Evolutionary conservation across 2,797 vertebrate genomes (phyloP).

Genomic region (Chiroxiphia lanceolata): DNA sequence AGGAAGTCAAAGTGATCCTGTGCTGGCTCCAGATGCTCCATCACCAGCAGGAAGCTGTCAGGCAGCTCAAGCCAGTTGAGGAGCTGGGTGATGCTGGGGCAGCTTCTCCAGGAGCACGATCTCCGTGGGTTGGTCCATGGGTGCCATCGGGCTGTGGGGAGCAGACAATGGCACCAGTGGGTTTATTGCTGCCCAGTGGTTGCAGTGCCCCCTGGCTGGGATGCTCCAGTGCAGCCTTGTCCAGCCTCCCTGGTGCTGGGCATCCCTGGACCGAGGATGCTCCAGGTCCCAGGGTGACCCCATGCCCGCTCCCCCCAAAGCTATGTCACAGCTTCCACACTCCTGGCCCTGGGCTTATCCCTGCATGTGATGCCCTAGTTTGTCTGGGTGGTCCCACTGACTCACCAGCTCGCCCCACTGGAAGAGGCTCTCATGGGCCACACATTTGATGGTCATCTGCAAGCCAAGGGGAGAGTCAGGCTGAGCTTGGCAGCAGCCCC

Average conservation of each 20-base stretch:
- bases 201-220: neutral
- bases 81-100: neutral
- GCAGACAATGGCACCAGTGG: neutral
- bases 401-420: no score
- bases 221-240: neutral
- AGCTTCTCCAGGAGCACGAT: neutral
- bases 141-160: neutral
- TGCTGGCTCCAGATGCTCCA: neutral
- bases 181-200: neutral
- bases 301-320: neutral
- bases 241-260: neutral
- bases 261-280: neutral
- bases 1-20: neutral
- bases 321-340: no score
- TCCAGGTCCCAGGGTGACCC: neutral
- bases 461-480: neutral
- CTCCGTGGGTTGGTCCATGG: neutral
- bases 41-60: neutral
- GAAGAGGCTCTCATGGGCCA: no score
- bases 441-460: neutral
- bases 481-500: neutral
- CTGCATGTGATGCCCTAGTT: no score
- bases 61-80: neutral
- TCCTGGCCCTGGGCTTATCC: no score
- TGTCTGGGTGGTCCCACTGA: no score